Percentiles rank a stretch among this genome's conserved stretches.
phyloP scores from a whole-genome alignment of 1,140 invertebrate species.

The Ericerus pela region DNA sequence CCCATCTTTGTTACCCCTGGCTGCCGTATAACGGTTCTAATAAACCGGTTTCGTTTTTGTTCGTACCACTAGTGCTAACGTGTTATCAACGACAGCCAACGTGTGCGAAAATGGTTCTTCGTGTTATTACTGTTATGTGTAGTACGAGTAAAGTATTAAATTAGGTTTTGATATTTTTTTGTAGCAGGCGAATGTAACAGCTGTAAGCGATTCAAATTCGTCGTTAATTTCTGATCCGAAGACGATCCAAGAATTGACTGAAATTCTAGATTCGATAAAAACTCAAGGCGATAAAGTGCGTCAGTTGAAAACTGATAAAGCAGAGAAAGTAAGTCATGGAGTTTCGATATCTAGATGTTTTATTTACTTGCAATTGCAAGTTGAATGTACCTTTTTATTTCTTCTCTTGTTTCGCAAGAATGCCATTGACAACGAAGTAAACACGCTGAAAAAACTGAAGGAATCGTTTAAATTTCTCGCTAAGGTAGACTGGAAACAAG shows the following conservation, averaged over 20 bases:
- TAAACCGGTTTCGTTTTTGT: too few species aligned
- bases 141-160: too few species aligned
- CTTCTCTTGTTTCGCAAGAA: conserved; percentile 13
- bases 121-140: too few species aligned
- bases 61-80: too few species aligned
- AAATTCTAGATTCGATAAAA: background rate
- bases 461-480: conserved; percentile 44
- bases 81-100: too few species aligned
- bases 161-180: background rate
- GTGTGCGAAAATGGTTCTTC: too few species aligned
- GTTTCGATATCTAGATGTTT: too few species aligned
- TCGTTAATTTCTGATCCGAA: conserved; percentile 10
- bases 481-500: conserved; percentile 47
- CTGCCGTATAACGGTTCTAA: too few species aligned
- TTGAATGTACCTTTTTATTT: too few species aligned
- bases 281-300: background rate
- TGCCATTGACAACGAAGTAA: conserved; percentile 20
- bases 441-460: conserved; percentile 45
- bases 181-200: conserved; percentile 17
- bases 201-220: background rate
- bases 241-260: background rate
- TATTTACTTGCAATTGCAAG: too few species aligned
- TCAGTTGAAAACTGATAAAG: conserved; percentile 22
- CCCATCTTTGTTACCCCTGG: too few species aligned
- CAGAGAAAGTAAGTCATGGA: conserved; percentile 25